Evolutionary conservation across 2,113 vertebrate genomes (phyloP).

Genomic region (Cyphomyrus discorhynchus): DNA sequence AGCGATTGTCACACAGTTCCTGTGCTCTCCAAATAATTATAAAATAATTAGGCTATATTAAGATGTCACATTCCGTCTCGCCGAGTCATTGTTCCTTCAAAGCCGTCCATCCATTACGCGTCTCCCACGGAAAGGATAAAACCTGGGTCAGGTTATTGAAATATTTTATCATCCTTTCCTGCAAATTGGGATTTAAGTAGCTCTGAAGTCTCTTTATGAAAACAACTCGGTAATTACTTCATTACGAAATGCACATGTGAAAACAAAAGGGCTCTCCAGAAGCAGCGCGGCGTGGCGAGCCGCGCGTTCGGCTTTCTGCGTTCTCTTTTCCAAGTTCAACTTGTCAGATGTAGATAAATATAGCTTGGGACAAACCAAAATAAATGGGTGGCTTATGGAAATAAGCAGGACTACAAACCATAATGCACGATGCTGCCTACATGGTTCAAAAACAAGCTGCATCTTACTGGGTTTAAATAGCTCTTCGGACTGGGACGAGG

Average conservation of each 20-base stretch:
- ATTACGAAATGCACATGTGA: neutral
- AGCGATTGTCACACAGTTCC: neutral
- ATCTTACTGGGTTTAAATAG: conserved; percentile 73
- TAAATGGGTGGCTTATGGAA: conserved; percentile 74
- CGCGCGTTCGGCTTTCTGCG: conserved; percentile 53
- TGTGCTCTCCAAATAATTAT: neutral
- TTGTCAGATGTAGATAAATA: conserved; percentile 82
- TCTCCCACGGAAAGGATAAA: neutral
- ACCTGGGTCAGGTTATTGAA: neutral
- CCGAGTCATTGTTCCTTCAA: neutral
- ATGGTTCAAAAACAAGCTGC: conserved; percentile 72
- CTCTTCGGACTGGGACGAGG: conserved; percentile 54
- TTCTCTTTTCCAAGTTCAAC: conserved; percentile 70
- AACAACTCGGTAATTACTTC: neutral
- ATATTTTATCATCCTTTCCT: neutral
- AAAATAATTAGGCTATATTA: conserved; percentile 1
- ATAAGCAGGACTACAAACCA: conserved; percentile 74
- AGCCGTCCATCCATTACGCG: neutral
- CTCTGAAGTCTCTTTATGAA: neutral
- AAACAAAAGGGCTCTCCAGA: neutral
- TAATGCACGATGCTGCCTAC: conserved; percentile 70
- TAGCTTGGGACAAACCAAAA: conserved; percentile 83
- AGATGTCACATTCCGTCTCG: neutral
- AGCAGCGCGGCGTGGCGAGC: conserved; percentile 26
- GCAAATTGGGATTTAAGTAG: conserved; percentile 5